Base-by-base conservation (phyloP, 2,888 invertebrate species). In the Polyommatus iphigenia region DNA sequence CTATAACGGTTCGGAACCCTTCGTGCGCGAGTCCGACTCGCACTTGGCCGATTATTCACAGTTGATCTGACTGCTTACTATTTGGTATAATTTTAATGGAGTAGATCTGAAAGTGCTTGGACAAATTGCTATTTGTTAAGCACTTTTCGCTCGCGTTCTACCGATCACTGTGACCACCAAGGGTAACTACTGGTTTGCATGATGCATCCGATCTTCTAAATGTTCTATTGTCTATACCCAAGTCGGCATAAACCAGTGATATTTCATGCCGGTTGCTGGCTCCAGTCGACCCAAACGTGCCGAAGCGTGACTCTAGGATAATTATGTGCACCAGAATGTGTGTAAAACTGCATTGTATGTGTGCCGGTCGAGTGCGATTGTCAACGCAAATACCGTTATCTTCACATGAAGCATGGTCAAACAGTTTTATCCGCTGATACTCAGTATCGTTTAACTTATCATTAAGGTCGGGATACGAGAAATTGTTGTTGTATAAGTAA, bases 371-470 rank as follows among this genome's bases (percentile, higher is more conserved):
- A 71, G 77, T 57, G 76, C 59, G 36, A 76, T 71, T 77, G 77
- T 76, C 71, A 67, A 72, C 75, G 71, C 57, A 67, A 67, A 71
- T 78, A 79, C 80, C 78, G 80, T 80, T 81, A 78, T 72, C 72
- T 72, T 41, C 46, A 20, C 72, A 72, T 20, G 20, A 72, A 72
- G 10, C 46, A 41, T 72, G 36, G 72, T 46, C 46, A 72, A 72
- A 72, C 41, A 72, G 20, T 72, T 46, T 46, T 20, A 72, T 72
- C 72, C 46, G 46, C 29, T 46, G 72, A 46, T 41, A 46, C 54
- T 54, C 10, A 10, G 10, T 46, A 54, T 54, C 54, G 5, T 54
- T 46, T 54, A 54, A 54, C 54, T 54, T 54, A 18, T 54, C 54
- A 54, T 54, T 54, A 54, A 54, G 54, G 3, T 54, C 54, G 54